Base-by-base conservation (phyloP, 2,113 vertebrate species). In the Cyphomyrus discorhynchus region DNA sequence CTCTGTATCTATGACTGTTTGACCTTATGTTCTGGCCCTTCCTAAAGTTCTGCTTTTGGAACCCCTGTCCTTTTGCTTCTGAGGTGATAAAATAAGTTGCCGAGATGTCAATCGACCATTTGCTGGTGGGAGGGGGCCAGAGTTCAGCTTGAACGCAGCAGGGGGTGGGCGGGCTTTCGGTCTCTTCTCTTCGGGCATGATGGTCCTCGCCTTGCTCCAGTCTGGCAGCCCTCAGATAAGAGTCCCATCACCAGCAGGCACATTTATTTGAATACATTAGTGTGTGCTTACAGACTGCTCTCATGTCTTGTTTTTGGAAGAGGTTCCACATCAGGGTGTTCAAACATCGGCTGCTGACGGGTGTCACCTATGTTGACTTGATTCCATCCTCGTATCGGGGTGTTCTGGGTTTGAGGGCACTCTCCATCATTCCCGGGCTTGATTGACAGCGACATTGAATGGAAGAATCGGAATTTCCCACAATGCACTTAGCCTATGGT, bases 191-290 rank as follows among this genome's bases (percentile, higher is more conserved):
- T 85, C 1, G 3, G n/a, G 50, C 27, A 52, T 2, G 17, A 52
- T 35, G n/a, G 50, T 56, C n/a, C n/a, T 19, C 27, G 39, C 7
- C 13, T 35, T 35, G 47, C 47, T 50, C 17, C 11, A 39, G 85
- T 53, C 85, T 87, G 85, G 47, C 50, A 52, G 31, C 19, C 46
- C 3, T 85, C 83, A 47, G 83, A 47, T 49, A 53, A 53, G 50
- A 87, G 85, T 8, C 53, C 31, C 21, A 31, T 74, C 24, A 17
- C 62, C 62, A 49, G 24, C 24, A 24, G 24, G 2, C 2, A 45
- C 87, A 88, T 74, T 88, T 39, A 74, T 88, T 88, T 47, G 62
- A 74, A 88, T 74, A 47, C 21, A 47, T 74, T 88, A 49, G 1
- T 1, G 7, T 74, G 24, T n/a, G 52, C 10, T 47, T 49, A 4